These are phyloP conservation scores for Xenopus borealis DNA, from an alignment of 2,113 vertebrate genomes.

Conservation along the genomic window DNA sequence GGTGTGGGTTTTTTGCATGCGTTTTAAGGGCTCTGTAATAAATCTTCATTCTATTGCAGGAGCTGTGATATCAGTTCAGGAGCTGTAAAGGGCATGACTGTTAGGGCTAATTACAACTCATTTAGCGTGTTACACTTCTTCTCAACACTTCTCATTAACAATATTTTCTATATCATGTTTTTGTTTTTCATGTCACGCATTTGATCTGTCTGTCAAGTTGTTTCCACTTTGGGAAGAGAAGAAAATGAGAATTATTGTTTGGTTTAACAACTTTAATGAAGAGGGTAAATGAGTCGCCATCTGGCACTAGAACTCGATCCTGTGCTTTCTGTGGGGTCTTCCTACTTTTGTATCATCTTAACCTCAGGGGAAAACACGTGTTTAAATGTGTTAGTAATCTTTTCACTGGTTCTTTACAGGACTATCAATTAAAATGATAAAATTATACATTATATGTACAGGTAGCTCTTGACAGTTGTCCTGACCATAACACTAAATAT, in stretches of 20 bases:
- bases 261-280: constrained; percentile 36
- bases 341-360: constrained; percentile 13
- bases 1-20: too few relatives aligned
- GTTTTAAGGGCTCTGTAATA: too few relatives aligned
- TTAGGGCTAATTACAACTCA: constrained; percentile 2
- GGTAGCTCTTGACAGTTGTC: too few relatives aligned
- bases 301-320: constrained; percentile 14
- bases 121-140: constrained; percentile 9
- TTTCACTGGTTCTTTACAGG: too few relatives aligned
- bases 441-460: too few relatives aligned
- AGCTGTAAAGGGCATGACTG: not conserved
- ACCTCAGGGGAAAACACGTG: constrained; percentile 24
- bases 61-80: too few relatives aligned
- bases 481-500: too few relatives aligned
- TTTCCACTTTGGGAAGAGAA: constrained; percentile 12
- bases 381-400: constrained; percentile 9
- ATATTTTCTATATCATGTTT: constrained; percentile 21
- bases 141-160: constrained; percentile 23
- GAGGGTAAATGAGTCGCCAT: constrained; percentile 20
- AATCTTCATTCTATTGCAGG: too few relatives aligned
- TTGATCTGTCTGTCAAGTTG: constrained; percentile 25
- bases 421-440: too few relatives aligned
- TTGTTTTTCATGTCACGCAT: constrained; percentile 17
- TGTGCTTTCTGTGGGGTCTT: constrained; percentile 35
- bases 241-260: constrained; percentile 36